These are phyloP conservation scores for Ridgeia piscesae DNA, from an alignment of 1,140 invertebrate species.

Conservation along the genomic window DNA sequence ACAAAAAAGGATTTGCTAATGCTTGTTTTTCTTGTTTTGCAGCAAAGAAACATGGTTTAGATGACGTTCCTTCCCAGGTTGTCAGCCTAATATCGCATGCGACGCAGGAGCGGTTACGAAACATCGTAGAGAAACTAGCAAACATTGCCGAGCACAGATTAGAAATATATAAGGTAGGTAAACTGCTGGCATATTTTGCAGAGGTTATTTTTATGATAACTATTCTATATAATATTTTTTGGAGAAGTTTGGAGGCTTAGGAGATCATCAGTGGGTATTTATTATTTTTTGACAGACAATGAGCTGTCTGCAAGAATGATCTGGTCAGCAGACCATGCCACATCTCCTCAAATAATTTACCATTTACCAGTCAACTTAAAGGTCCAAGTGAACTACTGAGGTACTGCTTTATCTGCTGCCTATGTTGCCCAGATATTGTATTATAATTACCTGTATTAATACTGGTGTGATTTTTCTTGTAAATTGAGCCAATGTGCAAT, in stretches of 20 bases:
- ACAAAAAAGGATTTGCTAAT: not conserved
- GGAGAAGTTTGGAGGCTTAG: not conserved
- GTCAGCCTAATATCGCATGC: slow-evolving; percentile 90
- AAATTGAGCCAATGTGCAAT: no score
- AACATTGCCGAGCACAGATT: slow-evolving; percentile 92
- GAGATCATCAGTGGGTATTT: not conserved
- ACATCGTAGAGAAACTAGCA: slow-evolving; percentile 87
- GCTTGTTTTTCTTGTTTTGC: slow-evolving; percentile 20
- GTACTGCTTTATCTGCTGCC: no score
- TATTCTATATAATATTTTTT: not conserved
- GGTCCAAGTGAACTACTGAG: no score
- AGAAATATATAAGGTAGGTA: slow-evolving; percentile 74
- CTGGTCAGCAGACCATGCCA: no score
- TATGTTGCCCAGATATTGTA: no score
- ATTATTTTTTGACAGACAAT: not conserved
- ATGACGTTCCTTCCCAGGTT: slow-evolving; percentile 86
- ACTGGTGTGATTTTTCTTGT: no score
- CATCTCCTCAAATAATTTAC: no score
- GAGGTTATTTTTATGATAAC: not conserved
- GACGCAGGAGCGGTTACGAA: slow-evolving; percentile 90
- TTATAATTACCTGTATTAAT: no score
- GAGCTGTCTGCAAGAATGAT: no score
- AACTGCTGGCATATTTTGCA: not conserved
- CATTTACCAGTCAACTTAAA: no score
- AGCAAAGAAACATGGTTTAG: slow-evolving; percentile 77